Evolutionary conservation across 2,113 vertebrate genomes (phyloP), one percentile per base, ranked within the genome.

Genomic region (Bungarus multicinctus): DNA sequence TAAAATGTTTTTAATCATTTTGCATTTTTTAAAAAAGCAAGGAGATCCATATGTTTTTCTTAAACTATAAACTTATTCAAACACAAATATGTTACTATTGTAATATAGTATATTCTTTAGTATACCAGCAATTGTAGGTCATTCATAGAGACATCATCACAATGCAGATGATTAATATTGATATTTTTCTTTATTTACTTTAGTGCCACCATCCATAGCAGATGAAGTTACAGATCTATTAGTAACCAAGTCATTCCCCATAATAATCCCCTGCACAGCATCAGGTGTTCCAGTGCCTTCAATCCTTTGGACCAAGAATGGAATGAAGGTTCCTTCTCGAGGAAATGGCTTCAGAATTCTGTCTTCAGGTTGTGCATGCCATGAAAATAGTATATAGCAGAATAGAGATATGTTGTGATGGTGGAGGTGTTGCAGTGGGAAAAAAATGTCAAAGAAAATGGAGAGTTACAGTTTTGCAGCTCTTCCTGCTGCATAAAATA

Each of bases 141-240:
- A n/a, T 87, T 55, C 88, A 85, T 93, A n/a, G 20, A 0, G 52
- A 57, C 25, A 57, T 87, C 18, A 45, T 57, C 89, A 81, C 90
- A 93, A 34, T 87, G 0, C 89, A 57, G 0, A 0, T 30, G 5
- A 2, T 2, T 5, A 30, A 34, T 94, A 92, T 92, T 64, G 74
- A 93, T 93, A 92, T 58, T 39, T 85, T n/a, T 69, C 34, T 43
- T n/a, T 91, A 0, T 22, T 94, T n/a, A 95, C 92, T 3, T 14
- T 58, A 99, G 99, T 99, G 95, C 98, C 99, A 94, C 99, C 99
- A 16, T 98, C 99, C 34, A 98, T 99, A 96, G 99, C 99, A 85
- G 99, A 99, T 95, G 99, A 99, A 96, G 97, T 97, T 74, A 97
- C 98, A 2, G 98, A 99, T 94, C 94, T 99, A 4, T 93, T 98